Evolutionary conservation across 1,140 invertebrate species (phyloP).

Genomic region (Cydia splendana): DNA sequence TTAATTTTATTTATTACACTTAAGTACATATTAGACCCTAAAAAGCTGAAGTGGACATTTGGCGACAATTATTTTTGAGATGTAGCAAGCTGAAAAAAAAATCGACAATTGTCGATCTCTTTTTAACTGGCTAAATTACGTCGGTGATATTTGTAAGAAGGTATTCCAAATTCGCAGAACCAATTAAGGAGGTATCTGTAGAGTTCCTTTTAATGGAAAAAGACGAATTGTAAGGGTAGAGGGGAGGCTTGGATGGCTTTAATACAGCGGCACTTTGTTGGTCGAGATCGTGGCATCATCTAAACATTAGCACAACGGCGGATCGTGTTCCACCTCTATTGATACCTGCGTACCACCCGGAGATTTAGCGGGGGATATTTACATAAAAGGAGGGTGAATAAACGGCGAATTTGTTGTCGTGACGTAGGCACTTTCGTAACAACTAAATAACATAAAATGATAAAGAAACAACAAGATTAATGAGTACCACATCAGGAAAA

Average conservation of each 20-base stretch:
- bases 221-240: constrained; percentile 25
- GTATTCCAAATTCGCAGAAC: constrained; percentile 8
- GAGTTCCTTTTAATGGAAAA: constrained; percentile 8
- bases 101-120: not conserved
- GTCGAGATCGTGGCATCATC: constrained; percentile 24
- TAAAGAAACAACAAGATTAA: not conserved
- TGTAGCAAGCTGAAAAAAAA: not conserved
- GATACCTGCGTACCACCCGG: constrained; percentile 12
- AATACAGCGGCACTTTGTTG: constrained; percentile 22
- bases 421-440: not conserved
- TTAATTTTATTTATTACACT: too few relatives aligned
- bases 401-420: not conserved
- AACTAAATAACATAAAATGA: not conserved
- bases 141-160: constrained; percentile 1
- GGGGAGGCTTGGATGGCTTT: constrained; percentile 12
- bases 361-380: constrained; percentile 7
- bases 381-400: constrained; percentile 31
- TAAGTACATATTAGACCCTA: too few relatives aligned
- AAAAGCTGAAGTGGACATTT: too few relatives aligned
- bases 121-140: not conserved
- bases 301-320: constrained; percentile 22
- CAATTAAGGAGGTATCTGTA: constrained; percentile 22
- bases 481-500: not conserved
- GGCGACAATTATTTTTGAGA: not conserved
- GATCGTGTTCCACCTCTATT: constrained; percentile 19